These are phyloP conservation scores for Microctonus aethiopoides DNA, from an alignment of 2,888 invertebrate genomes.

Conservation along the genomic window DNA sequence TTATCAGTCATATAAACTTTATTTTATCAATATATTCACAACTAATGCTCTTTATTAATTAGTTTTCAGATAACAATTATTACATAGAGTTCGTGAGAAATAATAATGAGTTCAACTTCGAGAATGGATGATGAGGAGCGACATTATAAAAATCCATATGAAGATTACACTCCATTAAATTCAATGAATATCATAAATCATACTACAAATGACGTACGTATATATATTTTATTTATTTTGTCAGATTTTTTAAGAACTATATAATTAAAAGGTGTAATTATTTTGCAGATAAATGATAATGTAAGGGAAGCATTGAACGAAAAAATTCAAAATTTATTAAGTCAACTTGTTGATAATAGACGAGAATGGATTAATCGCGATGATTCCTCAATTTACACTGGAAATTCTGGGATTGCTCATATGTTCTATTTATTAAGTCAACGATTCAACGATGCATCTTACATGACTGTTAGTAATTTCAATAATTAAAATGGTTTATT, in stretches of 20 bases:
- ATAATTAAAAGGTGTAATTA: slow-evolving; percentile 29
- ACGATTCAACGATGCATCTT: slow-evolving; percentile 50
- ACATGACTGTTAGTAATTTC: slow-evolving; percentile 48
- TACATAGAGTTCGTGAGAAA: neutral
- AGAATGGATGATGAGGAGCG: slow-evolving; percentile 38
- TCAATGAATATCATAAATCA: slow-evolving; percentile 35
- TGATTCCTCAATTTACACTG: slow-evolving; percentile 81
- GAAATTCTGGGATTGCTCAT: slow-evolving; percentile 78
- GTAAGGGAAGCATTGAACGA: slow-evolving; percentile 66
- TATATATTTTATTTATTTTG: neutral
- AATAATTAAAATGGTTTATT: neutral
- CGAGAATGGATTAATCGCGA: slow-evolving; percentile 59
- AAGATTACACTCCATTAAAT: slow-evolving; percentile 41
- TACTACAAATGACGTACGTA: slow-evolving; percentile 39
- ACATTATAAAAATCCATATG: slow-evolving; percentile 47
- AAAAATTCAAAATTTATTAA: slow-evolving; percentile 67
- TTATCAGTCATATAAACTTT: neutral
- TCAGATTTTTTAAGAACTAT: neutral
- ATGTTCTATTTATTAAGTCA: slow-evolving; percentile 71
- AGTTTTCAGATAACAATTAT: neutral
- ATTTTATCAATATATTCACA: neutral
- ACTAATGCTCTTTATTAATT: neutral
- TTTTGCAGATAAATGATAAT: slow-evolving; percentile 68
- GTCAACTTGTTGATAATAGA: slow-evolving; percentile 66
- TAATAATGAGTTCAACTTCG: neutral